Conservation (phyloP, 2,797 vertebrate genomes). For the Anisognathus igniventris region DNA sequence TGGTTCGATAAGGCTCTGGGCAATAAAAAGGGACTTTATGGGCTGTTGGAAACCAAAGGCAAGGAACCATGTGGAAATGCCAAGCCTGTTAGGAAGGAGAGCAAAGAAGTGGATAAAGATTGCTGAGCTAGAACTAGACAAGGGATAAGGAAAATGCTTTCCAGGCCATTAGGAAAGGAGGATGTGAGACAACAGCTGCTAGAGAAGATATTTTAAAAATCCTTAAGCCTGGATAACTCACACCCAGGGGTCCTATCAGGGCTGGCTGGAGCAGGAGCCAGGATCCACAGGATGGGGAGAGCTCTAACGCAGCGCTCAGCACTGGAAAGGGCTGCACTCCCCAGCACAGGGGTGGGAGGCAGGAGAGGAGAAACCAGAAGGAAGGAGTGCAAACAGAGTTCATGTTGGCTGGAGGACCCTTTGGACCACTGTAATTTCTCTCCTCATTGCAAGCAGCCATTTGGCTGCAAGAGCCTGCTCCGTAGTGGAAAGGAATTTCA, state of each 20-base stretch:
- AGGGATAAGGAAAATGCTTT: slow-evolving; percentile 37
- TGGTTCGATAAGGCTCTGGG: not conserved
- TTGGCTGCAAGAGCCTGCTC: not conserved
- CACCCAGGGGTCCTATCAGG: slow-evolving; percentile 1
- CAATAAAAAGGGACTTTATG: not conserved
- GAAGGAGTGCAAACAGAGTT: not conserved
- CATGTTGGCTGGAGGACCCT: not conserved
- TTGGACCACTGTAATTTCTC: not conserved
- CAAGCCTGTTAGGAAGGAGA: not conserved
- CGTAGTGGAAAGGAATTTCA: not conserved
- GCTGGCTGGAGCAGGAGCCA: not conserved
- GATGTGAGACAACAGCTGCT: slow-evolving; percentile 45
- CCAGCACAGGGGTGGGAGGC: not conserved
- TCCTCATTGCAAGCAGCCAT: not conserved
- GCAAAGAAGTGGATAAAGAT: not conserved
- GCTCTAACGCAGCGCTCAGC: rapidly evolving
- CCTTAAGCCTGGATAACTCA: slow-evolving; percentile 1
- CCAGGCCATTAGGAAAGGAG: slow-evolving; percentile 13
- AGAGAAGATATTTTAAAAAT: slow-evolving; percentile 7
- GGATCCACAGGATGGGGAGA: not conserved
- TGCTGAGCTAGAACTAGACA: not conserved
- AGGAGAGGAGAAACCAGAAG: not conserved
- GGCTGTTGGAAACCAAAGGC: not conserved
- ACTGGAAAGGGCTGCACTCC: rapidly evolving
- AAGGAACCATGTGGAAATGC: not conserved